Conservation (phyloP, 2,797 vertebrate species). For the Pelochelys cantorii region DNA sequence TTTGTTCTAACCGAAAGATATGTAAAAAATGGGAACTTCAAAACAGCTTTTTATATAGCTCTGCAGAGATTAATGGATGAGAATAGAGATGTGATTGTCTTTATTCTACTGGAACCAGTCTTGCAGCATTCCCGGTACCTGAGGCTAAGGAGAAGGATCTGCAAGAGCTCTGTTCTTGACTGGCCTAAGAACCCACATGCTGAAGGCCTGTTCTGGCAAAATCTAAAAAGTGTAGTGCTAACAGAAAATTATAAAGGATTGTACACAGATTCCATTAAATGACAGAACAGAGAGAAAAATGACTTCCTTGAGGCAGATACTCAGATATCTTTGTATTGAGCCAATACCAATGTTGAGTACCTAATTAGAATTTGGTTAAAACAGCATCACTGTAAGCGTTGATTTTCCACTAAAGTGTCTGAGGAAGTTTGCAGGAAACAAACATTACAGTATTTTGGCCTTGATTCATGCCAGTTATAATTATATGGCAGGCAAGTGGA, state of each 20-base stretch:
- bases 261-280: conserved; percentile 71
- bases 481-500: background rate
- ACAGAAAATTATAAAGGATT: conserved; percentile 82
- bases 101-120: conserved; percentile 88
- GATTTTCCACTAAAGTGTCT: background rate
- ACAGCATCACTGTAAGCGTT: background rate
- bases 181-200: conserved; percentile 88
- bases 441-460: background rate
- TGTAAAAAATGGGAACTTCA: conserved; percentile 84
- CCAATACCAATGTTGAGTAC: background rate
- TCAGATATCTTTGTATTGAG: background rate
- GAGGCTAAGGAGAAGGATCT: conserved; percentile 84
- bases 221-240: conserved; percentile 81
- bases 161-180: conserved; percentile 85
- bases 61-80: conserved; percentile 89
- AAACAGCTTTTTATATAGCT: conserved; percentile 84
- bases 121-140: conserved; percentile 88
- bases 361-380: background rate
- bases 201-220: conserved; percentile 88
- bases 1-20: conserved; percentile 83
- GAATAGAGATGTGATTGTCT: conserved; percentile 85
- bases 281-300: background rate
- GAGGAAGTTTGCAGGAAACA: background rate
- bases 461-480: background rate
- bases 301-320: background rate